Conservation (phyloP, 2,888 invertebrate species). For the Thalpophila matura region DNA sequence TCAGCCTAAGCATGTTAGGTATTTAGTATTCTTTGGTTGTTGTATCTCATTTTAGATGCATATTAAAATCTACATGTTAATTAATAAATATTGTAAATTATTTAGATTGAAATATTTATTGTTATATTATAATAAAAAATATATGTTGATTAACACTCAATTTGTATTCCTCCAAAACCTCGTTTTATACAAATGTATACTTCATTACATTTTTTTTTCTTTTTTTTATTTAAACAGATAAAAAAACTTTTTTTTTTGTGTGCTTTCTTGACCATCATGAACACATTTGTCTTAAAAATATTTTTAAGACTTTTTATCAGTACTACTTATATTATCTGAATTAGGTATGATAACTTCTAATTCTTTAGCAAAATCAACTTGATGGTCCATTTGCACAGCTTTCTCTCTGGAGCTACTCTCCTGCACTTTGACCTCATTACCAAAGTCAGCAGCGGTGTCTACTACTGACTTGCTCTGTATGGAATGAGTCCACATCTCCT, state of each 20-base stretch:
- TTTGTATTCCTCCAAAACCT: slow-evolving; percentile 53
- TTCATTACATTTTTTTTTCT: slow-evolving; percentile 31
- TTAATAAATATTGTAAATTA: slow-evolving; percentile 4
- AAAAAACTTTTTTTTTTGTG: slow-evolving; percentile 15
- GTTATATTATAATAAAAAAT: slow-evolving; percentile 16
- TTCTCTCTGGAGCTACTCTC: slow-evolving; percentile 47
- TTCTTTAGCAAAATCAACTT: slow-evolving; percentile 76
- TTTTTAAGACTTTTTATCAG: slow-evolving; percentile 86
- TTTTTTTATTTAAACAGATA: slow-evolving; percentile 18
- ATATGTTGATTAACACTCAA: slow-evolving; percentile 25
- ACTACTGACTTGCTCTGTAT: slow-evolving; percentile 71
- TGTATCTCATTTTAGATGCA: slow-evolving; percentile 49
- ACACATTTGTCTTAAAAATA: slow-evolving; percentile 23
- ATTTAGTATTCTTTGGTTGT: slow-evolving; percentile 31
- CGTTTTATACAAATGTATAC: slow-evolving; percentile 25
- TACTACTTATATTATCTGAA: slow-evolving; percentile 74
- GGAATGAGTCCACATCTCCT: slow-evolving; percentile 87
- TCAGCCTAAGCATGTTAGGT: too few relatives aligned
- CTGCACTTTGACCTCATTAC: slow-evolving; percentile 71
- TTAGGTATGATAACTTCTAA: slow-evolving; percentile 69
- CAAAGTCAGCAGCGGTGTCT: slow-evolving; percentile 80
- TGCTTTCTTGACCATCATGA: slow-evolving; percentile 25
- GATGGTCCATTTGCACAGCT: slow-evolving; percentile 66
- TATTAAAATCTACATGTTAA: slow-evolving; percentile 27
- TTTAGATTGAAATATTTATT: slow-evolving; percentile 25